A percentile compares a stretch with the other conserved stretches of the same genome.
phyloP scores from a whole-genome alignment of 2,113 vertebrate genomes.

The Siniperca knerii region DNA sequence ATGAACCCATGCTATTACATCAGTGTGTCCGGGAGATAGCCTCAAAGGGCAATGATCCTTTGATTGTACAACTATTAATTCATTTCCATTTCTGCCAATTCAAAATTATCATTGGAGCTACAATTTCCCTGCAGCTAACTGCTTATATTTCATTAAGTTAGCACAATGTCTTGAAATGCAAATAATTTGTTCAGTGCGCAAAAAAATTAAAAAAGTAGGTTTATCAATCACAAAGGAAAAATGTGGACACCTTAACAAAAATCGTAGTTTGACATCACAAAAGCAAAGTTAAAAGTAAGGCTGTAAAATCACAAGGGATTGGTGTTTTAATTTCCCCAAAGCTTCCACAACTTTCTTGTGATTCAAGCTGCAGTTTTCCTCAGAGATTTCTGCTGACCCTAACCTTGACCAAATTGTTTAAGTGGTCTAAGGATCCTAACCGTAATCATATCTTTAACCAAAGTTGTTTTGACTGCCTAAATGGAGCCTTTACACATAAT shows the following conservation, averaged over 20 bases:
- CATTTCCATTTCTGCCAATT: neutral
- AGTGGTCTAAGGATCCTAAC: neutral
- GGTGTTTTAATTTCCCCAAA: neutral
- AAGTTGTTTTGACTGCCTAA: slow-evolving; percentile 23
- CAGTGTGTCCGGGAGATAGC: neutral
- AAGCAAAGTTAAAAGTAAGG: neutral
- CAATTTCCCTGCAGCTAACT: neutral
- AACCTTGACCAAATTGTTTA: neutral
- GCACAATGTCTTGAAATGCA: neutral
- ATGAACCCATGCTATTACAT: neutral
- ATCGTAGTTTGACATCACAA: neutral
- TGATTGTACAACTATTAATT: neutral
- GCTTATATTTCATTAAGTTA: neutral
- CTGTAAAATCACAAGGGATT: neutral
- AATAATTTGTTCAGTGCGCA: neutral
- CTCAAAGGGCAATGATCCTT: neutral
- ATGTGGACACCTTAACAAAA: neutral
- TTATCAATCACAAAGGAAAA: neutral
- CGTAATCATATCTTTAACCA: neutral
- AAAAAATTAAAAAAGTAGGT: neutral
- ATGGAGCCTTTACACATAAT: slow-evolving; percentile 11
- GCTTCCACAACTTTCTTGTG: neutral
- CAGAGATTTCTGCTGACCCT: neutral
- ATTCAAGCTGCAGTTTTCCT: slow-evolving; percentile 1
- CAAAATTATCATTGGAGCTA: neutral